Conservation (phyloP, 2,888 invertebrate species). For the Sminthurides aquaticus region DNA sequence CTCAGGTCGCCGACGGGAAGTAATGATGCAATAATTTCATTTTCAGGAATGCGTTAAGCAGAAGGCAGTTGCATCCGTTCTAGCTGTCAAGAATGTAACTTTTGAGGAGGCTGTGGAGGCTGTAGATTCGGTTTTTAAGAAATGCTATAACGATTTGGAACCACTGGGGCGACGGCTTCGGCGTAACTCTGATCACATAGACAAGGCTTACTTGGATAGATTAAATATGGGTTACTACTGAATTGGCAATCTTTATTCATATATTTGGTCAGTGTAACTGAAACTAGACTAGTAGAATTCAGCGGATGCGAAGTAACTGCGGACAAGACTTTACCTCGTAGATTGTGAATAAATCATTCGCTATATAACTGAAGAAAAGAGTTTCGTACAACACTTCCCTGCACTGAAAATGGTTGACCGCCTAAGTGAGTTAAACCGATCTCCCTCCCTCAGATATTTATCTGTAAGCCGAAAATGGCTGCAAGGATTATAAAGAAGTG, state of each 20-base stretch:
- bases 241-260: background rate
- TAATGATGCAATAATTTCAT: too few relatives aligned
- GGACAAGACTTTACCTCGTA: background rate
- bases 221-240: slow-evolving; percentile 67
- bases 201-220: slow-evolving; percentile 67
- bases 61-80: slow-evolving; percentile 74
- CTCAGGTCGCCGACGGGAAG: too few relatives aligned
- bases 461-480: too few relatives aligned
- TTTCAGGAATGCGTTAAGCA: slow-evolving; percentile 76
- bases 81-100: slow-evolving; percentile 69
- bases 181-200: slow-evolving; percentile 64
- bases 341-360: background rate
- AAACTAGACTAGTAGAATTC: background rate
- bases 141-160: slow-evolving; percentile 86
- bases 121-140: slow-evolving; percentile 79
- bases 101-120: slow-evolving; percentile 63
- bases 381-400: too few relatives aligned
- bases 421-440: background rate
- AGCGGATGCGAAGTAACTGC: background rate
- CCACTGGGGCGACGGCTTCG: slow-evolving; percentile 54
- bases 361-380: too few relatives aligned
- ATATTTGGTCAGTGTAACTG: background rate
- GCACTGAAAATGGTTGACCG: background rate
- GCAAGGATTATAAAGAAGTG: too few relatives aligned
- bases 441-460: too few relatives aligned